Evolutionary conservation across 2,113 vertebrate genomes (phyloP), one percentile per base, ranked within the genome.

Genomic region (Dasyprocta punctata): DNA sequence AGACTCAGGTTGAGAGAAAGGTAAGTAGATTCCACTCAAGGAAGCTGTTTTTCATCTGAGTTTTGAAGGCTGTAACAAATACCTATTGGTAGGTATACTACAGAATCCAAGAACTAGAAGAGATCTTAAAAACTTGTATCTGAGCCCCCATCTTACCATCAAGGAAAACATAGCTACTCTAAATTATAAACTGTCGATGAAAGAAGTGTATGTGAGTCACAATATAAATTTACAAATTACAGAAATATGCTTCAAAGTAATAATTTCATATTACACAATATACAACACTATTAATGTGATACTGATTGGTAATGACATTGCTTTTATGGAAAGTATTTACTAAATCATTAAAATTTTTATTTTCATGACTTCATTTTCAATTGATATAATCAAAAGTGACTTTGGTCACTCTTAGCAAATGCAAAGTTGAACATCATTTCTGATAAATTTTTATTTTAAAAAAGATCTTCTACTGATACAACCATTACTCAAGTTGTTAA

Each of bases 361-460:
- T 81, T 58, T 54, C 60, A 36, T 30, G 89, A 93, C 58, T 75
- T 93, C 69, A 88, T 82, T 96, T 93, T 44, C 26, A 90, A 7
- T 63, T 61, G 60, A 19, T 92, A 33, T 81, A 82, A 82, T n/a
- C 89, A 41, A 89, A 94, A 93, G 20, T 86, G 41, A 83, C 24
- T 54, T 69, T 56, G 78, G 36, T 67, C 67, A 90, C 56, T 86
- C 26, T 89, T 28, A 8, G n/a, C 30, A 94, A 92, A 82, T 67
- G 33, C 22, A 69, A 97, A 56, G 47, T 9, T 52, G n/a, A 41
- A 86, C 71, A 81, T 88, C 52, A 49, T 86, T 89, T 92, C 65
- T 88, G 33, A 26, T 58, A 38, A 80, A 89, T 89, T 96, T 80
- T 92, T 67, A 81, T 92, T 92, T 86, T 86, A 22, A 89, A 47